Conservation (phyloP, 2,888 invertebrate species). For the Sphaerophoria rueppellii region DNA sequence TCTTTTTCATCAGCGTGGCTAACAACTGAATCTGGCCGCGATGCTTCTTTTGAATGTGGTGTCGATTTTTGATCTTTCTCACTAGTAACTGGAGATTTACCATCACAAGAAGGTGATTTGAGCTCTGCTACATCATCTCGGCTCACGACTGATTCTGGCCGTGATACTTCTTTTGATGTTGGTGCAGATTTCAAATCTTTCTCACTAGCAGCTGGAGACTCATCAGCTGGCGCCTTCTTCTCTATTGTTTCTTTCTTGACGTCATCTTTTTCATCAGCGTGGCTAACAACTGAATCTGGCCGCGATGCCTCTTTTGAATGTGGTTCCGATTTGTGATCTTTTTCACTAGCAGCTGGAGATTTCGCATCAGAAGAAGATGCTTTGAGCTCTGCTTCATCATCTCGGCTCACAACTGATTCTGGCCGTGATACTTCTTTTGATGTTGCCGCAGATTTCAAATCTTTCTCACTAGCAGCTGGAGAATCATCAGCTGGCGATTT, state of each 20-base stretch:
- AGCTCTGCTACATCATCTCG: slow-evolving; percentile 57
- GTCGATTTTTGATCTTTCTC: slow-evolving; percentile 9
- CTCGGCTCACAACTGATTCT: slow-evolving; percentile 69
- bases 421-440: slow-evolving; percentile 74
- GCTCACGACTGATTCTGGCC: slow-evolving; percentile 61
- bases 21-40: slow-evolving; percentile 75
- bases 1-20: background rate
- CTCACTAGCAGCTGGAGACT: slow-evolving; percentile 26
- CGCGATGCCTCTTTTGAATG: too few species aligned
- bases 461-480: slow-evolving; percentile 29
- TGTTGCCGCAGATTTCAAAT: slow-evolving; percentile 56
- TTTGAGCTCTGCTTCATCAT: slow-evolving; percentile 14
- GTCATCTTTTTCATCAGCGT: slow-evolving; percentile 37
- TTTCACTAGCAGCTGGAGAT: slow-evolving; percentile 27
- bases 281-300: too few species aligned
- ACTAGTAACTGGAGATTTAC: slow-evolving; percentile 1
- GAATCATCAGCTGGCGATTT: slow-evolving; percentile 79
- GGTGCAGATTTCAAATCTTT: slow-evolving; percentile 69
- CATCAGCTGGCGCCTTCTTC: too few species aligned
- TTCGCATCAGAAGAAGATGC: slow-evolving; percentile 8
- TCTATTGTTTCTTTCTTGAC: slow-evolving; percentile 47
- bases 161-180: slow-evolving; percentile 41
- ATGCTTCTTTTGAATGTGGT: slow-evolving; percentile 73
- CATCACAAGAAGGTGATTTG: background rate
- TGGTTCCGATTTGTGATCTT: slow-evolving; percentile 50